Percentiles rank a stretch among this genome's conserved stretches.
Evolutionary conservation across 2,797 vertebrate species (phyloP).

Genomic region (Liparis tanakae): DNA sequence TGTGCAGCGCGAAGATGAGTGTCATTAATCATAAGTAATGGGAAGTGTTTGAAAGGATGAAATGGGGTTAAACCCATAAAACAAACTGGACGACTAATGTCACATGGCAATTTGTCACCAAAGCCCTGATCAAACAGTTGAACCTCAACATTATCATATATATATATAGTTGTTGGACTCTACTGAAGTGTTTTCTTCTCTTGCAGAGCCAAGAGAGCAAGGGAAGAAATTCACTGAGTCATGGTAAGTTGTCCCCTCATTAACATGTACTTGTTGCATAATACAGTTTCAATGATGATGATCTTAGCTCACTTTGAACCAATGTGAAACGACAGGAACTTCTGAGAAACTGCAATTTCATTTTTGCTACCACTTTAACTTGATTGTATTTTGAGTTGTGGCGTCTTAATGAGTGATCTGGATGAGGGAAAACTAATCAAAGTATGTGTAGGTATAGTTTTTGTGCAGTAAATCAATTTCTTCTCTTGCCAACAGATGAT

Average conservation of each 20-base stretch:
- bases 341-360: conserved; percentile 72
- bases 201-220: not conserved
- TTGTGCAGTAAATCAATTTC: not conserved
- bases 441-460: too few relatives aligned
- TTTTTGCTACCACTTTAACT: too few relatives aligned
- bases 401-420: too few relatives aligned
- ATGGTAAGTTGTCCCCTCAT: not conserved
- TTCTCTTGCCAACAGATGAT: not conserved
- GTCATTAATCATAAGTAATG: too few relatives aligned
- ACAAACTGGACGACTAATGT: conserved; percentile 68
- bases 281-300: conserved; percentile 77
- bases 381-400: too few relatives aligned
- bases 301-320: conserved; percentile 87
- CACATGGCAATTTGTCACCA: conserved; percentile 81
- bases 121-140: conserved; percentile 77
- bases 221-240: rapidly evolving
- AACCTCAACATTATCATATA: rapidly evolving
- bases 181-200: rapidly evolving
- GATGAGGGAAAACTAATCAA: too few relatives aligned
- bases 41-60: conserved; percentile 76
- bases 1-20: too few relatives aligned
- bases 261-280: not conserved
- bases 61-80: conserved; percentile 63
- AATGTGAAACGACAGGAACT: conserved; percentile 80
- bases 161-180: rapidly evolving